These are phyloP conservation scores for Loriculus beryllinus DNA, from an alignment of 2,797 vertebrate species.

Conservation along the genomic window DNA sequence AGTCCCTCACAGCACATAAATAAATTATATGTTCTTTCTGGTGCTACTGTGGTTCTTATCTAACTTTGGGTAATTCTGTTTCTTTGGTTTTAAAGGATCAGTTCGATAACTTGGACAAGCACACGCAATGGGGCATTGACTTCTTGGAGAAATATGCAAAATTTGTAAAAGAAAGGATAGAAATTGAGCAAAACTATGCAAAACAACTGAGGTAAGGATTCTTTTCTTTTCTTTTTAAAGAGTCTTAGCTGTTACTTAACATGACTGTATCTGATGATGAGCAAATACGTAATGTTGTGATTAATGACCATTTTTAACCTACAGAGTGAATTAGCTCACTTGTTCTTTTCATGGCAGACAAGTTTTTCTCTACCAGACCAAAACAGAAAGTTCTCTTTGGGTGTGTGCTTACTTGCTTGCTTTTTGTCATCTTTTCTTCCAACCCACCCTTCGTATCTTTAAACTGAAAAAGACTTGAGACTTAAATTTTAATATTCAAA, in stretches of 20 bases:
- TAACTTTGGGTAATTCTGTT: constrained; percentile 9
- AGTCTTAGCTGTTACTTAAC: not conserved
- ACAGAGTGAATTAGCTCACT: not conserved
- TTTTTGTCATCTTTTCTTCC: not conserved
- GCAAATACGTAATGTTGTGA: not conserved
- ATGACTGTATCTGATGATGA: not conserved
- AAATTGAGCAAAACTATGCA: constrained; percentile 96
- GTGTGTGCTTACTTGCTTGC: not conserved
- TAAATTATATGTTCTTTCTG: not conserved
- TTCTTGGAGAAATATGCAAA: constrained; percentile 97
- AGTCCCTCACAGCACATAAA: not conserved
- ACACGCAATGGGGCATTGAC: constrained; percentile 98
- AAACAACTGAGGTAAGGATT: constrained; percentile 92
- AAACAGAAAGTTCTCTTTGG: not conserved
- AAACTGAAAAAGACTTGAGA: not conserved
- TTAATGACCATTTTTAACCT: constrained; percentile 31
- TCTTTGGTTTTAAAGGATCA: constrained; percentile 86
- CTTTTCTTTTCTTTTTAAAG: not conserved
- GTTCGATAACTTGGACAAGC: constrained; percentile 98
- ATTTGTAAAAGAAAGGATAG: constrained; percentile 98
- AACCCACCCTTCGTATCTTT: not conserved
- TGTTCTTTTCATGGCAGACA: not conserved
- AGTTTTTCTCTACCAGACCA: not conserved
- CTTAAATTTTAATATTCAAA: not conserved
- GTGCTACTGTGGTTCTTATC: not conserved